Conservation (phyloP, 2,113 vertebrate genomes). For the Anguilla japonica region DNA sequence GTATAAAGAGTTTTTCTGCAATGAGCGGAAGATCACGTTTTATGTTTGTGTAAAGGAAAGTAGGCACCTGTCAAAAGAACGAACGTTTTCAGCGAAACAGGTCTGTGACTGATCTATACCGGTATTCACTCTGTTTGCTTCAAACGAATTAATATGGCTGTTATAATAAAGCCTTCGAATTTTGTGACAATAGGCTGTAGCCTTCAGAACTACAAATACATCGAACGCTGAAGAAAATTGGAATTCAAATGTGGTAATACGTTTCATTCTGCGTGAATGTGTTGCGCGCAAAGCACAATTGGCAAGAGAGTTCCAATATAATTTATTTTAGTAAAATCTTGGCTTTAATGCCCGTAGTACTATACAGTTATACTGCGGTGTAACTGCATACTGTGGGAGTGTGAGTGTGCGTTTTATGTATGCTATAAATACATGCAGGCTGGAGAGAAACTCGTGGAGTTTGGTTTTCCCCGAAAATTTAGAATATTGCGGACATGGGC, state of each 20-base stretch:
- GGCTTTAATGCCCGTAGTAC: neutral
- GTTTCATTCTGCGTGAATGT: neutral
- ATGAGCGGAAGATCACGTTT: neutral
- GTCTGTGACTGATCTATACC: neutral
- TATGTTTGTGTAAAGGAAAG: neutral
- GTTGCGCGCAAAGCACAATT: neutral
- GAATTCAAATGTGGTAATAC: neutral
- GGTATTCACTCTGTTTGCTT: neutral
- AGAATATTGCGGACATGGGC: neutral
- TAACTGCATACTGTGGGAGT: neutral
- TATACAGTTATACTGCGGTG: neutral
- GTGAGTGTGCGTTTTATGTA: neutral
- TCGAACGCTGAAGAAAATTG: neutral
- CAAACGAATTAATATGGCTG: neutral
- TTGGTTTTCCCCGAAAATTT: neutral
- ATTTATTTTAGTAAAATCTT: neutral
- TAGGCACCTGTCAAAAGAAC: neutral
- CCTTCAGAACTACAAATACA: neutral
- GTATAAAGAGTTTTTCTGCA: neutral
- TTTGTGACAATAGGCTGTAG: neutral
- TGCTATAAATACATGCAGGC: neutral
- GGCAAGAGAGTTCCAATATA: neutral
- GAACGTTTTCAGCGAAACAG: neutral
- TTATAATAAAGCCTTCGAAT: neutral
- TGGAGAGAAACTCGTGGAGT: no score